phyloP scores from a whole-genome alignment of 2,113 vertebrate species.

The Oreocharis arfaki region DNA sequence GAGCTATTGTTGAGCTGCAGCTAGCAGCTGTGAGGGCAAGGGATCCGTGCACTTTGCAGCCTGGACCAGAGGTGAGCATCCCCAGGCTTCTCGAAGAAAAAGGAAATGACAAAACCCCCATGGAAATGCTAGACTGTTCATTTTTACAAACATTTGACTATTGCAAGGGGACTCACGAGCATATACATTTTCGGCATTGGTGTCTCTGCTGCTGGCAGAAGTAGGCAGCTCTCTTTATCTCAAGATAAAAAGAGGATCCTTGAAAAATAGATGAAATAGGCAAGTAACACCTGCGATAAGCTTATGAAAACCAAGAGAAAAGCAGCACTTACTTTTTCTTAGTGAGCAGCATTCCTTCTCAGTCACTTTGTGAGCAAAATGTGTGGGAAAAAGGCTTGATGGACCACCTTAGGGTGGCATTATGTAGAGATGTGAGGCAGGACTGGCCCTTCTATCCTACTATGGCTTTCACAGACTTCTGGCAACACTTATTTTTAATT shows the following conservation, averaged over 20 bases:
- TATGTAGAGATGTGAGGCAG: neutral
- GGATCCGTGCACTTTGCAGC: neutral
- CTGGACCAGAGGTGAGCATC: neutral
- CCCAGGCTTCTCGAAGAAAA: neutral
- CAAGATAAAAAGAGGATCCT: neutral
- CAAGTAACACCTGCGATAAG: neutral
- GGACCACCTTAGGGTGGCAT: neutral
- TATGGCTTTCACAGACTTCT: neutral
- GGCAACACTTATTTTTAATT: neutral
- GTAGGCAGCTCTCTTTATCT: neutral
- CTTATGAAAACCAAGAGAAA: neutral
- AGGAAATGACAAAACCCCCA: rapidly evolving
- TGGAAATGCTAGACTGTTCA: neutral
- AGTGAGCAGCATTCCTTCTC: neutral
- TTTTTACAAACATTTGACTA: neutral
- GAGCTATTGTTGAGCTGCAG: neutral
- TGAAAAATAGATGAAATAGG: neutral
- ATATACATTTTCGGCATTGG: rapidly evolving
- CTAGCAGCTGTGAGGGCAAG: neutral
- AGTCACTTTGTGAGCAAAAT: neutral
- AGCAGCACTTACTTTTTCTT: neutral
- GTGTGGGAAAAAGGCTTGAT: neutral
- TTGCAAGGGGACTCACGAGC: neutral
- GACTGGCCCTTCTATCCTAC: neutral
- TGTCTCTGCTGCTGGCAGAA: neutral